Base-by-base conservation (phyloP, 2,797 vertebrate genomes). In the Toxotes lorentzi region DNA sequence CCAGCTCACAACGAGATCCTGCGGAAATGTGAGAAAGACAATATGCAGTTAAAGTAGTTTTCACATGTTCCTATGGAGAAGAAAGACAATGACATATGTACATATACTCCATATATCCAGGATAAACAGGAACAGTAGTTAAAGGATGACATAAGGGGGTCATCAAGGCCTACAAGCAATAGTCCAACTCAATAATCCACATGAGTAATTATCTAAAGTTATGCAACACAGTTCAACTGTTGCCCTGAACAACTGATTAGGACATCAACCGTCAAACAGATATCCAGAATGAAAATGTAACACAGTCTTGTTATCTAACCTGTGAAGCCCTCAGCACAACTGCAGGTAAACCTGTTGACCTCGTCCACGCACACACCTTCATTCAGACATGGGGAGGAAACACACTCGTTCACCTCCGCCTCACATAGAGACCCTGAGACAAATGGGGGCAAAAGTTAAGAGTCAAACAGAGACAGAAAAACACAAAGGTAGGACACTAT, bases 371-470 rank as follows among this genome's bases (percentile, higher is more conserved):
- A 99, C 13, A 92, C 92, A 0, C 95, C 98, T 82, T 96, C 95
- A 71, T 99, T 98, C 78, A 97, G 91, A 88, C 98, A 99, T 0
- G 97, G 98, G 67, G 89, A 96, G 65, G 98, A 99, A 69, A 61
- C 77, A 83, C 98, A 99, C 84, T 99, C 98, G 41, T 99, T 97
- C 82, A 97, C 78, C 76, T 99, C 96, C 23, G 95, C 95, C 87
- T 98, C 97, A 60, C 98, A 99, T 17, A 96, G 70, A 12, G 91
- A 92, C 60, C 98, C 98, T 99, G 83, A 65, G 24, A 57, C 34
- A 67, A 30, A 60, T 5, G 2, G 7, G 34, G 24, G 8, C 1
- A 16, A n/a, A 63, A 4, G 14, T 19, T 21, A 11, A 50, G 30
- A 51, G 32, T 43, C 40, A 76, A 56, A 57, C 9, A 16, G 5